Conservation (phyloP, 1,140 invertebrate species). For the Drosophila rhopaloa region DNA sequence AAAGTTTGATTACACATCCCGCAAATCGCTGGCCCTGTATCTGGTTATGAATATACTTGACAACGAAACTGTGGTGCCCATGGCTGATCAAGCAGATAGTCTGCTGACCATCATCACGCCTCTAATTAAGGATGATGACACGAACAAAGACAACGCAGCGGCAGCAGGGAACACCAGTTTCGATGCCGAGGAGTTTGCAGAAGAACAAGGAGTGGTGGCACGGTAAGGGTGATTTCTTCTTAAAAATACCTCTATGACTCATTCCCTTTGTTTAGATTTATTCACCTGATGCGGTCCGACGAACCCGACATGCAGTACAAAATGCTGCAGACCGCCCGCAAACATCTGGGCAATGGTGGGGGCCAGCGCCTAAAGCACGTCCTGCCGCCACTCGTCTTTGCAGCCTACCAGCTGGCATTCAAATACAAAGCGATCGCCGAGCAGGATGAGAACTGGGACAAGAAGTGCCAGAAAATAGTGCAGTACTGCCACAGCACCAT, state of each 20-base stretch:
- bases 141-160: conserved; percentile 85
- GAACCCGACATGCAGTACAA: conserved; percentile 97
- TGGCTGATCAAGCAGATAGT: conserved; percentile 92
- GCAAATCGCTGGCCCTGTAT: conserved; percentile 94
- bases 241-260: too few species aligned
- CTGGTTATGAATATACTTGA: conserved; percentile 86
- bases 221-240: conserved; percentile 34
- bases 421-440: conserved; percentile 91
- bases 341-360: conserved; percentile 95
- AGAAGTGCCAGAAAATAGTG: conserved; percentile 99
- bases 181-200: conserved; percentile 98
- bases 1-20: conserved; percentile 95
- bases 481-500: conserved; percentile 99
- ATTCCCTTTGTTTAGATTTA: conserved; percentile 87
- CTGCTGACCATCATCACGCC: conserved; percentile 93
- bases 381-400: conserved; percentile 98
- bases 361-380: conserved; percentile 95
- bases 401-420: conserved; percentile 95
- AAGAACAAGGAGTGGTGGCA: conserved; percentile 96
- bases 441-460: conserved; percentile 98
- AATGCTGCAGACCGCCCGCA: conserved; percentile 94
- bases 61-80: conserved; percentile 94
- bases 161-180: conserved; percentile 38
- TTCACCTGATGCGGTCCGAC: conserved; percentile 95
- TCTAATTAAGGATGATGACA: conserved; percentile 93